Base-by-base conservation (phyloP, 2,797 vertebrate species). In the Kryptolebias ocellatus region DNA sequence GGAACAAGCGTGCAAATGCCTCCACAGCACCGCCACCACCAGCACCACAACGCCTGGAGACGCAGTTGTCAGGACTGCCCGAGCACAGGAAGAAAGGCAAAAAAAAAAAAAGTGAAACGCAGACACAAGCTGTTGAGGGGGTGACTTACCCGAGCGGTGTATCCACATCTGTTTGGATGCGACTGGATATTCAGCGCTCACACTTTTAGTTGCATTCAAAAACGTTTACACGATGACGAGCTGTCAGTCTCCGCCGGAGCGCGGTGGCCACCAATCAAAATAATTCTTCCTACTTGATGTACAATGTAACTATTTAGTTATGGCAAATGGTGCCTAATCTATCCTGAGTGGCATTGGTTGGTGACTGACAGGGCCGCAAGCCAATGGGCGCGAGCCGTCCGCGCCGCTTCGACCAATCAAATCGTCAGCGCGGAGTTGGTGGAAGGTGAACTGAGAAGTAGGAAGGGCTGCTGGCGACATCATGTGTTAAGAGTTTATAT, bases 251-350 rank as follows among this genome's bases (percentile, higher is more conserved):
- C 46, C 67, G 70, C 72, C 72, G 14, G 56, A 77, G 60, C 77
- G 83, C 79, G 58, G 70, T 67, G 74, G 73, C 60, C 52, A 69
- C 74, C 80, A 83, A 79, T 88, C 76, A 79, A 66, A 81, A 81
- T 31, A 84, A 86, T 75, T 76, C 79, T 88, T 61, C 81, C 77
- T 70, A 81, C 88, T 89, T 86, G 82, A 83, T 85, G 85, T 87
- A 83, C 86, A 76, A 71, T 87, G 87, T 88, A 92, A 93, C 92
- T 93, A 90, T 92, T 93, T 93, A 92, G 91, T 92, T 93, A 67
- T 89, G 87, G 92, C 93, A 92, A 93, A 92, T 91, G 92, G 92
- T 86, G 92, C 90, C 92, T 93, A 90, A 92, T 94, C 92, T 91
- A 87, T 88, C 92, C 89, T 91, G 91, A 92, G 91, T 89, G 87